Conservation (phyloP, 2,888 invertebrate genomes). For the Acanthosoma haemorrhoidale region DNA sequence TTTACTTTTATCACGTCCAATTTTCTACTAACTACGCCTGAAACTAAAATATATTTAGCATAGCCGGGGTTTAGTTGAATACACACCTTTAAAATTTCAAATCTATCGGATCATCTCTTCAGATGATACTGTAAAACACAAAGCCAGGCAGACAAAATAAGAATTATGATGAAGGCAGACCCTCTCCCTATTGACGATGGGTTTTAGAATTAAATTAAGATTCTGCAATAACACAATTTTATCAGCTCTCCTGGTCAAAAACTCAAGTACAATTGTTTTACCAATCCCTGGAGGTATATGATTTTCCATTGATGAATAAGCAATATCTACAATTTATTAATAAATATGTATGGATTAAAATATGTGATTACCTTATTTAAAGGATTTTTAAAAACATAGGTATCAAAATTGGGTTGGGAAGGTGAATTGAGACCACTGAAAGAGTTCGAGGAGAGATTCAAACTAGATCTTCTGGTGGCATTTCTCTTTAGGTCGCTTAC, state of each 20-base stretch:
- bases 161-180: too few relatives aligned
- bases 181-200: too few relatives aligned
- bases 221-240: neutral
- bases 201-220: too few relatives aligned
- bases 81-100: too few relatives aligned
- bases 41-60: too few relatives aligned
- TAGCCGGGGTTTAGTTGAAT: too few relatives aligned
- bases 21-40: too few relatives aligned
- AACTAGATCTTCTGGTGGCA: neutral
- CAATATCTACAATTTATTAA: neutral
- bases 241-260: neutral
- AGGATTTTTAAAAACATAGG: conserved; percentile 35
- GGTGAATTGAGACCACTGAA: conserved; percentile 15
- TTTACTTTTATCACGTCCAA: too few relatives aligned
- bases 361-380: conserved; percentile 33
- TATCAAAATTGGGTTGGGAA: conserved; percentile 33
- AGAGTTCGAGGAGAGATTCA: conserved; percentile 9
- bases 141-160: too few relatives aligned
- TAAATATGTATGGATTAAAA: neutral
- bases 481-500: neutral
- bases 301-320: neutral
- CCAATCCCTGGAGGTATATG: too few relatives aligned
- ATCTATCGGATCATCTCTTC: too few relatives aligned
- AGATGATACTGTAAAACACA: too few relatives aligned
- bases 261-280: neutral